Conservation (phyloP, 2,113 vertebrate species). For the Lagenorhynchus albirostris region DNA sequence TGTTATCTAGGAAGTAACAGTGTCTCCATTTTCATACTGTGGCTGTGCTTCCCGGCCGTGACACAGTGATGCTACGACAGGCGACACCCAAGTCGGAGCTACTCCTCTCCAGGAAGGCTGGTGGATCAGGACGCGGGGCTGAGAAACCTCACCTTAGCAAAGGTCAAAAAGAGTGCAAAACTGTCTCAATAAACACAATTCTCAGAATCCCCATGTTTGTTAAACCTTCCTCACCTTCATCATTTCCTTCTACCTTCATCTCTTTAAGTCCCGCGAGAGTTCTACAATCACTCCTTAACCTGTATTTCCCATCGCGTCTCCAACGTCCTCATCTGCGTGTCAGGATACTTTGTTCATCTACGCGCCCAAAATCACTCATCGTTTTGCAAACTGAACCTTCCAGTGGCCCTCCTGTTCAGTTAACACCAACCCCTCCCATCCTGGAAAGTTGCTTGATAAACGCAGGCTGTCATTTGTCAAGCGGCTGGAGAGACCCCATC, state of each 20-base stretch:
- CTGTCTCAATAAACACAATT: not conserved
- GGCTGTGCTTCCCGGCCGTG: not conserved
- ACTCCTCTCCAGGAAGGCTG: not conserved
- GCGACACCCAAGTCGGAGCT: too few relatives aligned
- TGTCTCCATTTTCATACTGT: not conserved
- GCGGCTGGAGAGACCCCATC: not conserved
- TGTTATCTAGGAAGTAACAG: not conserved
- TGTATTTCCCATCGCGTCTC: not conserved
- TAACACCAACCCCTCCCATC: rapidly evolving
- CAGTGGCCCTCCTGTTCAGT: not conserved
- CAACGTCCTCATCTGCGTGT: rapidly evolving
- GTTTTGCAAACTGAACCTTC: not conserved
- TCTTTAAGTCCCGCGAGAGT: not conserved
- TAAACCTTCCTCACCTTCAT: not conserved
- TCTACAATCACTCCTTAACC: not conserved
- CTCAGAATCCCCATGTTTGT: not conserved
- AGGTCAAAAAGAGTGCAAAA: not conserved
- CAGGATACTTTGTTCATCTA: not conserved
- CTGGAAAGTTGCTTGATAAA: not conserved
- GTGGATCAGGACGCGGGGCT: rapidly evolving
- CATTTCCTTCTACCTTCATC: not conserved
- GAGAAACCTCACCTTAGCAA: not conserved
- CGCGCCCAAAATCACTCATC: not conserved
- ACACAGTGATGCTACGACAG: not conserved
- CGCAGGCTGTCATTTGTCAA: not conserved